Evolutionary conservation across 1,140 invertebrate species (phyloP), one percentile per base, ranked within the genome.

Genomic region (Lucilia sericata): DNA sequence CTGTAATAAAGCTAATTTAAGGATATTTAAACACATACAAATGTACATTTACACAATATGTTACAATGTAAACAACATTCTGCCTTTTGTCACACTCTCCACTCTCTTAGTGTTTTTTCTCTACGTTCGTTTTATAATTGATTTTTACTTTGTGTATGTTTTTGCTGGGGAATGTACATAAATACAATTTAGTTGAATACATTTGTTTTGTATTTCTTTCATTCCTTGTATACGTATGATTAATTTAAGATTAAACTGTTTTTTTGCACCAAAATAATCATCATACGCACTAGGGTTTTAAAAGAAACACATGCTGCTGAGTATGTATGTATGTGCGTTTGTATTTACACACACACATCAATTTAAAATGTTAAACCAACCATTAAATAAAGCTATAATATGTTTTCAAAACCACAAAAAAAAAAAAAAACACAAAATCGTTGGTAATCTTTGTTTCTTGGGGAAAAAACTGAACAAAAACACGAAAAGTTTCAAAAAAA

Each of bases 301-400:
- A 30, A 30, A 30, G 5, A 7, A 42, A 42, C 42, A 42, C 42
- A 42, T 42, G 42, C 10, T 42, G 42, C 42, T 42, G 36, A 8
- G 4, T 55, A 55, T 55, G 51, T 14, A n/a, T 60, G 51, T 60
- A n/a, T 60, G 14, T 60, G 55, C 2, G 55, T 17, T 7, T 17
- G 5, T 60, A 17, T 5, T 3, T 17, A n/a, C 14, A n/a, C 55
- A 7, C 14, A 60, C 14, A 60, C 55, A 78, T 78, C 75, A 78
- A 78, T 78, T 78, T 78, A 78, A 78, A 78, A 42, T 78, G 75
- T 78, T 78, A 78, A 78, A 78, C 75, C 75, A 78, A 42, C 75
- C 75, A 19, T 78, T 78, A 78, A 78, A 78, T 78, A 78, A 78
- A 78, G 75, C 34, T 42, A 42, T 78, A 78, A 78, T 78, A 36